Evolutionary conservation across 2,888 invertebrate species (phyloP).

Genomic region (Drosophila setosimentum): DNA sequence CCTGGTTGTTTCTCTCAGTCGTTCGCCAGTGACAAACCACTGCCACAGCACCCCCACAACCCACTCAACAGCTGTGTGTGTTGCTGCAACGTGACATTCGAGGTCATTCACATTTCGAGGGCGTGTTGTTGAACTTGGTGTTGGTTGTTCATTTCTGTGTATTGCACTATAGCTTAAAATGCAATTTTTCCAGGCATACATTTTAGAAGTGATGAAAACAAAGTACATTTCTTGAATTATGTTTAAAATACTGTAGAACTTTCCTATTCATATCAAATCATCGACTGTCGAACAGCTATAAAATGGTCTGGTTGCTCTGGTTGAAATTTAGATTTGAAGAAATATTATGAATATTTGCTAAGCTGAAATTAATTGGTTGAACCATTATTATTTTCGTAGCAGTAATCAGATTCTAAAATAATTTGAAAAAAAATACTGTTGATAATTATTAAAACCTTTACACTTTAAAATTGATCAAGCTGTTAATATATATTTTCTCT

Average conservation of each 20-base stretch:
- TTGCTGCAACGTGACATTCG: slow-evolving; percentile 80
- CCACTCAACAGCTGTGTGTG: slow-evolving; percentile 15
- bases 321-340: no score
- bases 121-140: slow-evolving; percentile 84
- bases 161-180: slow-evolving; percentile 16
- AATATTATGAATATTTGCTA: no score
- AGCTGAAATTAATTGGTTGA: no score
- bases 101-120: slow-evolving; percentile 84
- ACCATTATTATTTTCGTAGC: no score
- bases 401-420: no score
- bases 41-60: slow-evolving; percentile 37
- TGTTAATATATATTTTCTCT: no score
- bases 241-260: not conserved
- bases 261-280: no score
- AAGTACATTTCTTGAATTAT: not conserved
- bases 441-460: no score
- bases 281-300: not conserved
- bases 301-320: no score
- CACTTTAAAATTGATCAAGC: no score
- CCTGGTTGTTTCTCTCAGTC: slow-evolving; percentile 51
- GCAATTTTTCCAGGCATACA: not conserved
- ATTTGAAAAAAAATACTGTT: no score
- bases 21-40: slow-evolving; percentile 62
- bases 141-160: slow-evolving; percentile 15
- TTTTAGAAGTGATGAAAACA: not conserved